Evolutionary conservation across 2,888 invertebrate species (phyloP).

Genomic region (Pheosia tremula): DNA sequence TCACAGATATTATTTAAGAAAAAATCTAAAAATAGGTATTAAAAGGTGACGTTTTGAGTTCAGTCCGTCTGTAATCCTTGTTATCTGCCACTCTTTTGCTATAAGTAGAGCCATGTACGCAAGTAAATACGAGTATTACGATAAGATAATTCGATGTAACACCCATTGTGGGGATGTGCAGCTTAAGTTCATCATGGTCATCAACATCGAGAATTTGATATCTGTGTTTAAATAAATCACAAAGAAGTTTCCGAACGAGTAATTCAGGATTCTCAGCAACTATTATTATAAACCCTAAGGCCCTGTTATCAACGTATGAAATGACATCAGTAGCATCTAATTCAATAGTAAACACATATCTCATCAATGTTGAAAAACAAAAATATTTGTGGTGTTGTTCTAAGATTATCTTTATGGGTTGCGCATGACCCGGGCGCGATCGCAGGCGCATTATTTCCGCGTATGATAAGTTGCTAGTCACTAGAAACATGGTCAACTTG

Average conservation of each 20-base stretch:
- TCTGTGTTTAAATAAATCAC: not conserved
- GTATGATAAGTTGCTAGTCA: constrained; percentile 15
- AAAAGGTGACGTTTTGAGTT: too few relatives aligned
- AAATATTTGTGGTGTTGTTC: constrained; percentile 25
- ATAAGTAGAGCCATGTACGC: not conserved
- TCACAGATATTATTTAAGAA: too few relatives aligned
- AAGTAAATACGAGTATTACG: constrained; percentile 6
- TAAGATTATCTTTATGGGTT: constrained; percentile 19
- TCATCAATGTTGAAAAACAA: constrained; percentile 25
- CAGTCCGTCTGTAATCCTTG: constrained; percentile 22
- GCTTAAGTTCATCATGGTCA: not conserved
- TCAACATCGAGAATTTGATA: not conserved
- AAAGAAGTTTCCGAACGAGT: too few relatives aligned
- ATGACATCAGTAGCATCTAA: constrained; percentile 12
- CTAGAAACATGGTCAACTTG: constrained; percentile 11
- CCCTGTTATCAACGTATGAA: constrained; percentile 16
- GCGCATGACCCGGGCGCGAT: constrained; percentile 16
- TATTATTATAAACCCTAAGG: constrained; percentile 8
- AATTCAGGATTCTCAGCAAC: not conserved
- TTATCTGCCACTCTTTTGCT: constrained; percentile 32
- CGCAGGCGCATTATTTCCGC: constrained; percentile 19
- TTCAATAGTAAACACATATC: constrained; percentile 10
- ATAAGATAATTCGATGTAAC: constrained; percentile 25
- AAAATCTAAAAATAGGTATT: too few relatives aligned
- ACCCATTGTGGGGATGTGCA: constrained; percentile 7